A percentile compares a stretch with the other conserved stretches of the same genome.
These are phyloP conservation scores for Drosophila repleta DNA, from an alignment of 1,140 invertebrate genomes.

Conservation along the genomic window DNA sequence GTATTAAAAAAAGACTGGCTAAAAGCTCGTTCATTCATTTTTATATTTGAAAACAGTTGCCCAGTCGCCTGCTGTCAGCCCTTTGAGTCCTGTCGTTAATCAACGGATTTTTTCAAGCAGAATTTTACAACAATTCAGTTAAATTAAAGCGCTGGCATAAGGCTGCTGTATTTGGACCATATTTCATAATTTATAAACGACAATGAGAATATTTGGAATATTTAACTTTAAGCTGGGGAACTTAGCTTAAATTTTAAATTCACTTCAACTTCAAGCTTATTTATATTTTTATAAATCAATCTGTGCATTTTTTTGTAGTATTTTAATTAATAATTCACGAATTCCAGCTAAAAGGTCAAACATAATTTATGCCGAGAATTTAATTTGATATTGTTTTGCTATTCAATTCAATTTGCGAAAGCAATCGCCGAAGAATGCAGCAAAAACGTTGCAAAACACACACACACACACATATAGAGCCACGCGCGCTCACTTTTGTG, in stretches of 20 bases:
- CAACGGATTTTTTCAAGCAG: slow-evolving; percentile 31
- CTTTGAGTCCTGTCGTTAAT: slow-evolving; percentile 24
- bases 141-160: slow-evolving; percentile 4
- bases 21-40: no score
- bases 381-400: no score
- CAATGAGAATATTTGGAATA: not conserved
- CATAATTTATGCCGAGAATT: no score
- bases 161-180: not conserved
- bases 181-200: slow-evolving; percentile 1
- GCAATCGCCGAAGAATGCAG: not conserved
- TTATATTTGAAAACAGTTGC: slow-evolving; percentile 4
- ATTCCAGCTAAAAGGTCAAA: no score
- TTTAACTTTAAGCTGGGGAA: not conserved
- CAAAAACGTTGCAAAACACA: no score
- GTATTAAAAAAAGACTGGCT: no score
- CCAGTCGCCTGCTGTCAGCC: not conserved
- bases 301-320: no score
- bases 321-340: no score
- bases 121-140: slow-evolving; percentile 31
- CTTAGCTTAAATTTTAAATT: not conserved
- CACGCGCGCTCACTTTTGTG: not conserved
- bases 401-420: not conserved
- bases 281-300: not conserved
- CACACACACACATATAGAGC: no score
- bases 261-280: not conserved